Base-by-base conservation (phyloP, 2,113 vertebrate species). In the Strigops habroptila region DNA sequence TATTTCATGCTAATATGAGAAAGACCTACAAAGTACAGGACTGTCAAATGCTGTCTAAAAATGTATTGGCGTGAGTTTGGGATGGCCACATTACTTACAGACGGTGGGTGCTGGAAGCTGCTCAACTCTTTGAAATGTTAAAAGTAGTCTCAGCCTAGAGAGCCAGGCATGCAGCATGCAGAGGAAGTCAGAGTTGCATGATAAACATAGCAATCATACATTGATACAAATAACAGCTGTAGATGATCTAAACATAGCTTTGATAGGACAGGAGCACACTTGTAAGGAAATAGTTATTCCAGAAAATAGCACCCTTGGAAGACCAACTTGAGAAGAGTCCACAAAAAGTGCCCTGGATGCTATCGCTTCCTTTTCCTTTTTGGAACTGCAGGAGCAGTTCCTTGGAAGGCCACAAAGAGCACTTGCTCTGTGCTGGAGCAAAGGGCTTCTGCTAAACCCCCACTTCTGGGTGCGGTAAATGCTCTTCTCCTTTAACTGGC, bases 41-140 rank as follows among this genome's bases (percentile, higher is more conserved):
- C 48, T 68, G 60, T 80, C 80, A 86, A 79, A 69, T 57, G 39
- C 24, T 89, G 52, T 24, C 81, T 89, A 41, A 94, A 93, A 89
- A 62, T 30, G 33, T 60, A 39, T 28, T 79, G 74, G 41, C 82
- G 52, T 55, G 55, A 90, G 30, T 51, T 90, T 90, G 57, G 44
- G 83, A 91, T 79, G 83, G 69, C 93, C 86, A 82, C 73, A n/a
- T 74, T 30, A 67, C n/a, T 93, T 78, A 65, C 76, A 96, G 69
- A 91, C 33, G 1, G 82, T 68, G 80, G 39, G 69, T 88, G 31
- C 65, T 86, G 90, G 81, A 94, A 94, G 74, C 82, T 89, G 69
- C 52, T 94, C 77, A 79, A 22, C 59, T 81, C 69, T 94, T 71
- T 82, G 83, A 91, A 86, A 88, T 68, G 51, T 83, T 86, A 89